Evolutionary conservation across 1,140 invertebrate genomes (phyloP), one percentile per base, ranked within the genome.

Genomic region (Drosophila melanica): DNA sequence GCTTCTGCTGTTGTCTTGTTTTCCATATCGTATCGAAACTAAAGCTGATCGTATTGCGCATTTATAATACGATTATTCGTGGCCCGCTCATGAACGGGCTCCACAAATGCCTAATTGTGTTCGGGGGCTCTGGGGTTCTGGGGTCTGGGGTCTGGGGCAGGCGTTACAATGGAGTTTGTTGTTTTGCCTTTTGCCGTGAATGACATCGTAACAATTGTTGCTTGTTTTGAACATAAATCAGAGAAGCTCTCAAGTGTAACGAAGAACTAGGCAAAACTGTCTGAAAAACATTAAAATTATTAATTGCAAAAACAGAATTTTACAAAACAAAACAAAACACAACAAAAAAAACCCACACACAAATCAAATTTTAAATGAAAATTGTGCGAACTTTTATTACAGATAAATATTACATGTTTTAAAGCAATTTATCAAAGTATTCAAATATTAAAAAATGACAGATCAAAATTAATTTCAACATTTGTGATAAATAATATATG

Each of bases 181-280:
- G 81, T 85, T 86, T 86, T 16, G 30, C 9, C n/a, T 35, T 23
- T 42, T 18, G 30, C 27, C 57, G 20, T 41, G 35, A 41, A 55
- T 44, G 48, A 67, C 30, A 60, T 50, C 27, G 60, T 30, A 76
- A 60, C 72, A 75, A 73, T 63, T 81, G 81, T 50, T 63, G 77
- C 48, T 79, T 84, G 81, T 71, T 79, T 70, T 67, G 62, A 54
- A 57, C 81, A 75, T 85, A 85, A 85, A 85, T 85, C 81, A 85
- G 65, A 75, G 71, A 55, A 41, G 74, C 81, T 86, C 78, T 81
- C 81, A 65, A 81, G 62, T 85, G 82, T 75, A 85, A 78, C 81
- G 67, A 75, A 86, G 77, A 77, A 76, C 72, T 78, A 59, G 69
- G 79, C 75, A 74, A 68, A 70, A 37, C 18, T 41, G 20, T 45